A percentile compares a stretch with the other conserved stretches of the same genome.
These are phyloP conservation scores for Megaceryle maxima DNA, from an alignment of 2,113 vertebrate genomes.

Conservation along the genomic window DNA sequence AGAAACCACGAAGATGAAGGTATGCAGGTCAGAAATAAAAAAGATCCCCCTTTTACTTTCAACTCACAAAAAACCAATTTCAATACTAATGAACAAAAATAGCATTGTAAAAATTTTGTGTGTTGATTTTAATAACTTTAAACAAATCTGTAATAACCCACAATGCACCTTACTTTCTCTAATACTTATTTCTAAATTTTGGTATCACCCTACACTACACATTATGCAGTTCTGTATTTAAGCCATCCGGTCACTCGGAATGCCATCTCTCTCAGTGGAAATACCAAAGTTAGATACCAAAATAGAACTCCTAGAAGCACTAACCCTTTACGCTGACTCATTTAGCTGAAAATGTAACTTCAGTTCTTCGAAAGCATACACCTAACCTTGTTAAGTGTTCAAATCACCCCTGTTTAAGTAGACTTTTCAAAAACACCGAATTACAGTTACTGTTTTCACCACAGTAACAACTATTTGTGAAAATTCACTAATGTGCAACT, in stretches of 20 bases:
- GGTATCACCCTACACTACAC: neutral
- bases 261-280: constrained; percentile 4
- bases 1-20: neutral
- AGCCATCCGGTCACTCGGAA: constrained; percentile 15
- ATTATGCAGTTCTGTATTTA: constrained; percentile 18
- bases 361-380: constrained; percentile 46
- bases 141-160: neutral
- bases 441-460: neutral
- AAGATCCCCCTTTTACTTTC: neutral
- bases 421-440: neutral
- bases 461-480: neutral
- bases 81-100: neutral
- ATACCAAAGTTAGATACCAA: neutral
- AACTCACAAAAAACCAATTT: neutral
- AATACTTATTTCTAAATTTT: neutral
- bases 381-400: neutral
- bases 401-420: neutral
- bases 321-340: constrained; percentile 41
- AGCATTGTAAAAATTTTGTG: neutral
- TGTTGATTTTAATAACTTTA: neutral
- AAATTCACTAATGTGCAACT: neutral
- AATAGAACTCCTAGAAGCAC: constrained; percentile 58
- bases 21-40: neutral
- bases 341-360: constrained; percentile 18
- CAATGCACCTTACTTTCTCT: neutral